Base-by-base conservation (phyloP, 2,113 vertebrate species). In the Hiodon tergisus region DNA sequence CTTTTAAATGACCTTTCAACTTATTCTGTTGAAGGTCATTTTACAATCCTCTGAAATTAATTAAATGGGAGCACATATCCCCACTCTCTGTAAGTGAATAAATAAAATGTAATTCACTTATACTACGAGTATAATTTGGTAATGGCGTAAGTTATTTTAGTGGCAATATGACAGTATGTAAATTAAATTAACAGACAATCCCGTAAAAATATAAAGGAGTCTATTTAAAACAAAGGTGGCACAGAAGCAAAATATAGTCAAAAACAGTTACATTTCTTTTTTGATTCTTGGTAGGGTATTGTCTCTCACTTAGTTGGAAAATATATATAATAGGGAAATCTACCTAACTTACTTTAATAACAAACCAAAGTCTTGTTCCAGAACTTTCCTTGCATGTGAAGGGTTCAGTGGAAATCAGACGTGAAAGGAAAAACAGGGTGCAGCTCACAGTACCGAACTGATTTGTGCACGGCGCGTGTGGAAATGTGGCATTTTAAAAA, bases 401-500 rank as follows among this genome's bases (percentile, higher is more conserved):
- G 51, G 17, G 10, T 50, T 55, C 66, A n/a, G n/a, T 16, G 8
- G 16, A 11, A 50, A n/a, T 60, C n/a, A 48, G 3, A 67, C 67
- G 53, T 9, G 65, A 67, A 14, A 5, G 63, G 78, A 80, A 70
- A 70, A 9, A 6, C 17, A 9, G 16, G 9, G 31, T 31, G 53
- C 31, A 78, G 86, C 83, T 78, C 78, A 76, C 63, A 48, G 81
- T 83, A 83, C 81, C 73, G 59, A 79, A 79, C 71, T 31, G 72
- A 82, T 68, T 16, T 61, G 76, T 80, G 51, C 11, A 52, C 75
- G 79, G 76, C 50, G 77, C 79, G 76, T 81, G 81, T 77, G 75
- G 78, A 83, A 80, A 84, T 79, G 78, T 83, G 87, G 81, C 84
- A 86, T 86, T 86, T 86, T 77, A 80, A 60, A 74, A 77, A 82